phyloP scores from a whole-genome alignment of 2,888 invertebrate species.

The Mesochorus sp. region DNA sequence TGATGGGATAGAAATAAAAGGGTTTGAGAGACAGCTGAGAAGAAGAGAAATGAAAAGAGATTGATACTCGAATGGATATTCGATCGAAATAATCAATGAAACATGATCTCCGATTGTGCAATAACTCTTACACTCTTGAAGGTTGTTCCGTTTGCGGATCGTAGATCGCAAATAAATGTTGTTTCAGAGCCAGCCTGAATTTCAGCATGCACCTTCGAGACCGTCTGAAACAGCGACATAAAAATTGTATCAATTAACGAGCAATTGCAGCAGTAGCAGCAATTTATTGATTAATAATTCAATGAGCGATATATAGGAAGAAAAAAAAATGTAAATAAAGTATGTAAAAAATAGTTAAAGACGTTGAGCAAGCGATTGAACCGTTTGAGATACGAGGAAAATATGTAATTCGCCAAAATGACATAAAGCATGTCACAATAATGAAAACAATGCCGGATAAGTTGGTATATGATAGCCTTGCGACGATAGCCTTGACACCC shows the following conservation, averaged over 20 bases:
- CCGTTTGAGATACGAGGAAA: not conserved
- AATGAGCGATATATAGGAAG: too few species aligned
- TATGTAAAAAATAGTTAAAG: too few species aligned
- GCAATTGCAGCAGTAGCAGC: too few species aligned
- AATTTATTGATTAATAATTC: too few species aligned
- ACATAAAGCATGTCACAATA: not conserved
- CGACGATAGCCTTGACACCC: slow-evolving; percentile 15
- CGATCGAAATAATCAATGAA: not conserved
- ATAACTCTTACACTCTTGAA: slow-evolving; percentile 80
- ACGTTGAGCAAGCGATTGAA: too few species aligned
- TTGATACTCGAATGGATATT: too few species aligned
- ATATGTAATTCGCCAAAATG: not conserved
- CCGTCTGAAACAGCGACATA: slow-evolving; percentile 77
- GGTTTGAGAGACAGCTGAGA: slow-evolving; percentile 73
- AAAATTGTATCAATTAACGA: not conserved
- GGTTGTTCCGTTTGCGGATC: slow-evolving; percentile 83
- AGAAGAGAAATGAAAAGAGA: too few species aligned
- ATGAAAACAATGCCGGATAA: not conserved
- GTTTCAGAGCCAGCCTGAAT: slow-evolving; percentile 79
- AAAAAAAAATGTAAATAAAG: too few species aligned
- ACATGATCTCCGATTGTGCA: slow-evolving; percentile 7
- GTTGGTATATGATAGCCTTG: slow-evolving; percentile 27
- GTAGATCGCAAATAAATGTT: slow-evolving; percentile 82
- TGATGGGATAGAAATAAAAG: slow-evolving; percentile 73
- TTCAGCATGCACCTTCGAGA: slow-evolving; percentile 83